Conservation (phyloP, 2,888 invertebrate species). For the Nomada flava region DNA sequence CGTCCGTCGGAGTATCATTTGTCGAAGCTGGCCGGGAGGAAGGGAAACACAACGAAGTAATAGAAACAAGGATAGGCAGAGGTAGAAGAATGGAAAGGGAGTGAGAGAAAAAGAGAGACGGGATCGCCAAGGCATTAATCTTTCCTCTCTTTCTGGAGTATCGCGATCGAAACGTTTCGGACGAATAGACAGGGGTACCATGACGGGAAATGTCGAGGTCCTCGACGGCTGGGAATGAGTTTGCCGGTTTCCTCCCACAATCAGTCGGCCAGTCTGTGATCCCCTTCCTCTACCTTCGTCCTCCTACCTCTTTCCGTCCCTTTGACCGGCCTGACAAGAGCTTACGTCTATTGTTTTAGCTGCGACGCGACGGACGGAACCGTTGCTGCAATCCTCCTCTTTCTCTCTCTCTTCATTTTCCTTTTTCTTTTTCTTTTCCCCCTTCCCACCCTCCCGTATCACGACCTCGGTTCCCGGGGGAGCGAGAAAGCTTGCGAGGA, state of each 20-base stretch:
- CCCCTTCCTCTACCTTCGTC: conserved; percentile 39
- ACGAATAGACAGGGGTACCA: conserved; percentile 68
- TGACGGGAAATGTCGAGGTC: conserved; percentile 77
- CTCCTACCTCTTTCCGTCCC: conserved; percentile 50
- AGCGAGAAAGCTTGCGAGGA: conserved; percentile 14
- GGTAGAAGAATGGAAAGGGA: not conserved
- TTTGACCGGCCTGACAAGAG: conserved; percentile 67
- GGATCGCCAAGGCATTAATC: conserved; percentile 65
- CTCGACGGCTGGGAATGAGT: conserved; percentile 81
- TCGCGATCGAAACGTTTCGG: conserved; percentile 74
- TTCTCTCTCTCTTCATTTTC: conserved; percentile 9
- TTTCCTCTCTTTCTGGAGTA: conserved; percentile 64
- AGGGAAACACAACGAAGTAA: conserved; percentile 12
- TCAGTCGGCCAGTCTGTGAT: conserved; percentile 61
- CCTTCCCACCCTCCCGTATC: not conserved
- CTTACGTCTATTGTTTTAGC: conserved; percentile 75
- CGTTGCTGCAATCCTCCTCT: conserved; percentile 70
- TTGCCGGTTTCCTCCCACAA: conserved; percentile 82
- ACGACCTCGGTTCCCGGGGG: not conserved
- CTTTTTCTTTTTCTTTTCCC: not conserved
- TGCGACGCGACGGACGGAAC: conserved; percentile 57
- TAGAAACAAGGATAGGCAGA: not conserved
- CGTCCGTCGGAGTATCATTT: conserved; percentile 66
- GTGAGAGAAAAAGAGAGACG: conserved; percentile 21
- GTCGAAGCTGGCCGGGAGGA: conserved; percentile 49